Percentiles rank a stretch among this genome's conserved stretches.
Evolutionary conservation across 2,113 vertebrate genomes (phyloP).

Genomic region (Elephas maximus): DNA sequence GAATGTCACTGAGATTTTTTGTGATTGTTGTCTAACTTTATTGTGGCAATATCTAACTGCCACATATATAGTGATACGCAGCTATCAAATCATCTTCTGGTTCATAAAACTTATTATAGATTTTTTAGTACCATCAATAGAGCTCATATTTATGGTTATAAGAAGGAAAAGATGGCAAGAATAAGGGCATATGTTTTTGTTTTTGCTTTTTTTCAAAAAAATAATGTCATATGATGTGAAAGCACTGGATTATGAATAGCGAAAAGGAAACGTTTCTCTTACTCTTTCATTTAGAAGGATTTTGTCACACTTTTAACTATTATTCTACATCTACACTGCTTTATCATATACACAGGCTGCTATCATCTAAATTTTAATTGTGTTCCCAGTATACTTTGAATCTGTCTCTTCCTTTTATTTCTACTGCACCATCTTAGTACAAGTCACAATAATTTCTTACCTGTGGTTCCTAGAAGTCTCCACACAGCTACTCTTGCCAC

Average conservation of each 20-base stretch:
- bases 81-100: background rate
- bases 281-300: background rate
- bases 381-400: background rate
- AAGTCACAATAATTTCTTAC: background rate
- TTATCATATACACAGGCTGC: background rate
- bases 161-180: background rate
- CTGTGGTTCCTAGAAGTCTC: background rate
- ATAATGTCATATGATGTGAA: background rate
- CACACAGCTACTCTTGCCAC: background rate
- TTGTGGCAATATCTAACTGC: background rate
- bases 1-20: background rate
- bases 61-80: background rate
- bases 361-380: background rate
- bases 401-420: background rate
- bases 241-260: background rate
- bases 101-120: background rate
- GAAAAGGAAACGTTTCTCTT: background rate
- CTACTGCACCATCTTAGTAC: background rate
- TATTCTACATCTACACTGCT: background rate
- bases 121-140: background rate
- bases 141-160: background rate
- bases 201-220: background rate
- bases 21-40: background rate
- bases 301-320: background rate
- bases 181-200: background rate